Percentiles rank a stretch among this genome's conserved stretches.
phyloP scores from a whole-genome alignment of 2,888 invertebrate genomes.

The Hydraecia micacea region DNA sequence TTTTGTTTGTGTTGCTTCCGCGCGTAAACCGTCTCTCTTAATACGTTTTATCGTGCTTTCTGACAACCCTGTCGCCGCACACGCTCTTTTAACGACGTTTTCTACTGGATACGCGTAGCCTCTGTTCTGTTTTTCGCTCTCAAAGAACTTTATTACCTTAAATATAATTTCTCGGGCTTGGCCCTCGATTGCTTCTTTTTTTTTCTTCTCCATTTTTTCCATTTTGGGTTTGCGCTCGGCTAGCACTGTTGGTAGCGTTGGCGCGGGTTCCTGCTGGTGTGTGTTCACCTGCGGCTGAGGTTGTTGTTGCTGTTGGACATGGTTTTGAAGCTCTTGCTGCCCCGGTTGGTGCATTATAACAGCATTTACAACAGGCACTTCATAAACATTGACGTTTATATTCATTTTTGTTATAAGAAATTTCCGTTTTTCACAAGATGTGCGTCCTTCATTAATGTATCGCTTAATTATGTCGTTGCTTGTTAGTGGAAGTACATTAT shows the following conservation, averaged over 20 bases:
- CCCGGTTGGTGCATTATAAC: conserved; percentile 70
- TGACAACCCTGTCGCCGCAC: conserved; percentile 85
- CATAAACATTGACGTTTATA: conserved; percentile 76
- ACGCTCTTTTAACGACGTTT: conserved; percentile 86
- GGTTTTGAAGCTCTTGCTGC: conserved; percentile 66
- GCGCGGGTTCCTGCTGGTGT: conserved; percentile 63
- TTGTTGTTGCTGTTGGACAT: conserved; percentile 57
- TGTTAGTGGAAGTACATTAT: conserved; percentile 29
- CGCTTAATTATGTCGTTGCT: conserved; percentile 9
- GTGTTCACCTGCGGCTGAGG: conserved; percentile 37
- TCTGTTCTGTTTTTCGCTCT: conserved; percentile 87
- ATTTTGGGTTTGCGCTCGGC: conserved; percentile 76
- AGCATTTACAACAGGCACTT: conserved; percentile 68
- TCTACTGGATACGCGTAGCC: conserved; percentile 87
- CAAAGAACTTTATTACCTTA: conserved; percentile 87
- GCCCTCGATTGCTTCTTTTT: conserved; percentile 87
- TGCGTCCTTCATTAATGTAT: conserved; percentile 46
- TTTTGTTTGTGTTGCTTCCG: conserved; percentile 86
- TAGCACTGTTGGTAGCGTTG: conserved; percentile 56
- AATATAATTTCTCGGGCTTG: conserved; percentile 87
- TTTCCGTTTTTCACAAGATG: conserved; percentile 26
- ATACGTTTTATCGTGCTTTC: conserved; percentile 87
- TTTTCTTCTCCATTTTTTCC: conserved; percentile 83
- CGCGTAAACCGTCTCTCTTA: conserved; percentile 84
- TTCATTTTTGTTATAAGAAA: conserved; percentile 69